A percentile compares a stretch with the other conserved stretches of the same genome.
Evolutionary conservation across 2,113 vertebrate genomes (phyloP).

Genomic region (Hippopotamus amphibius): DNA sequence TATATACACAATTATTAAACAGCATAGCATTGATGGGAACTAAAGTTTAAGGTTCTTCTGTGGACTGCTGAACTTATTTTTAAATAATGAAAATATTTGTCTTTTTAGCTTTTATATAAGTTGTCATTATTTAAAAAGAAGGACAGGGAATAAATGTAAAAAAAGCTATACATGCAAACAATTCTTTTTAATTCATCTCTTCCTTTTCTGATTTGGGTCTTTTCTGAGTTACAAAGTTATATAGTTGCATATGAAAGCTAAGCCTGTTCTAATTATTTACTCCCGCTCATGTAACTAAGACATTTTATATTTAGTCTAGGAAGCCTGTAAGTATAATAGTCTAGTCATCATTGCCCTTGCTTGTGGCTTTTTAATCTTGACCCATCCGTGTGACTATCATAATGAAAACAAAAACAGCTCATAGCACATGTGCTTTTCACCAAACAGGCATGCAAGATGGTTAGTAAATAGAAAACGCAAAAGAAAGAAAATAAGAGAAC

Average conservation of each 20-base stretch:
- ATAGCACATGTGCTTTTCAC: background rate
- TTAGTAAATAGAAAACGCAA: conserved; percentile 24
- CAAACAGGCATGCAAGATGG: background rate
- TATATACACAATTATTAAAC: background rate
- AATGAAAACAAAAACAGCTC: background rate
- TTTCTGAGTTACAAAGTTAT: conserved; percentile 28
- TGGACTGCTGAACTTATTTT: background rate
- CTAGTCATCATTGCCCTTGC: background rate
- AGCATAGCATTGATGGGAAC: background rate
- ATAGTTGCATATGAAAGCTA: background rate
- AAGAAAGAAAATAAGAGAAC: background rate
- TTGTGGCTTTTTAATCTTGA: background rate
- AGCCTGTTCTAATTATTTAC: background rate
- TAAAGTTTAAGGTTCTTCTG: background rate
- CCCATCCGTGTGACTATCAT: background rate
- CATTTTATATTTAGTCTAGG: background rate
- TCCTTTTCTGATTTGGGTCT: conserved; percentile 12
- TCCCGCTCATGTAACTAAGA: background rate
- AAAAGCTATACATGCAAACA: background rate
- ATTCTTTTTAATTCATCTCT: background rate
- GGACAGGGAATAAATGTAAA: background rate
- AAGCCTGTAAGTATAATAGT: background rate
- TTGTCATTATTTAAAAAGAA: background rate
- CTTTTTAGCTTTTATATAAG: background rate
- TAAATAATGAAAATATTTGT: conserved; percentile 23